Evolutionary conservation across 2,113 vertebrate species (phyloP).

Genomic region (Anas platyrhynchos): DNA sequence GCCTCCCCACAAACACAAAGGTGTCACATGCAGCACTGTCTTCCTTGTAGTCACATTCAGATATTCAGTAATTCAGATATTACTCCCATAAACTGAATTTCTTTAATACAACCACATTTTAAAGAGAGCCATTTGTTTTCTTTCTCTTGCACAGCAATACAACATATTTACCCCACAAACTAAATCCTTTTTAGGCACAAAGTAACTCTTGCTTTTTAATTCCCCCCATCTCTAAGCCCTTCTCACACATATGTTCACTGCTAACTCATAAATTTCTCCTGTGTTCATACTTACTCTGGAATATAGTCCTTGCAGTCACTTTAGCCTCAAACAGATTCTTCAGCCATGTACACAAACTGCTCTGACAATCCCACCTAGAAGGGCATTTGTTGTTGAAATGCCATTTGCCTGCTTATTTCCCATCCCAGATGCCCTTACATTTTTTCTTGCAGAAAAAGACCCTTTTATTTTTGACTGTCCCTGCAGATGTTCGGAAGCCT

Average conservation of each 20-base stretch:
- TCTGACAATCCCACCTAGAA: no score
- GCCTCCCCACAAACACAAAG: background rate
- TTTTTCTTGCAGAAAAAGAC: background rate
- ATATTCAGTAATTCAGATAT: background rate
- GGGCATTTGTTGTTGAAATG: no score
- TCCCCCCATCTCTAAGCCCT: background rate
- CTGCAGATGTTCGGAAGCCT: background rate
- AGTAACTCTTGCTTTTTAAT: background rate
- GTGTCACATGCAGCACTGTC: background rate
- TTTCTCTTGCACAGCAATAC: background rate
- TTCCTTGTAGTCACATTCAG: background rate
- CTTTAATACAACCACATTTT: background rate
- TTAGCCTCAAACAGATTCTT: background rate
- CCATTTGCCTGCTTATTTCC: background rate
- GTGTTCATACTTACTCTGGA: background rate
- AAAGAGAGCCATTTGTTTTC: background rate
- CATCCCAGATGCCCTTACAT: accelerated
- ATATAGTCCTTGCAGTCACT: background rate
- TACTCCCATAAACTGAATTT: background rate
- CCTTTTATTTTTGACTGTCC: background rate
- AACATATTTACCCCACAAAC: background rate
- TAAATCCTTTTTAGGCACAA: background rate
- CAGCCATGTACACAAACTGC: background rate
- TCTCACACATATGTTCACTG: background rate
- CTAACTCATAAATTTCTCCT: background rate